Base-by-base conservation (phyloP, 2,888 invertebrate species). In the Marronus borbonicus region DNA sequence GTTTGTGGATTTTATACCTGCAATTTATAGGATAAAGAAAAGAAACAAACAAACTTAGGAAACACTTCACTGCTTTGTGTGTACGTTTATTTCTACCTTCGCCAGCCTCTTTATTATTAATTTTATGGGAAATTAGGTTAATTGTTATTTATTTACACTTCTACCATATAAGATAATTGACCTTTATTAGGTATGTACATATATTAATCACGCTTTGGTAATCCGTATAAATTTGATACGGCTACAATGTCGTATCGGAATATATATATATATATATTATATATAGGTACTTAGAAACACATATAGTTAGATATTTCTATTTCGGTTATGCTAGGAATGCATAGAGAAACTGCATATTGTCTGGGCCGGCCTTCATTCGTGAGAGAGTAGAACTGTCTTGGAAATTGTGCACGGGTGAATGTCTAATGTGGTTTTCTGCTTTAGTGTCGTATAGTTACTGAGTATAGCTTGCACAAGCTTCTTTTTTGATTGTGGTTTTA, bases 301-400 rank as follows among this genome's bases (percentile, higher is more conserved):
- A 24, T 24, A 62, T 62, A 58, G 55, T 20, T 44, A 20, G 55
- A 58, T 62, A 62, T 24, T 62, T 20, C 62, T 62, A 5, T 62
- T 49, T 66, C 12, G 17, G 66, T 49, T 44, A 31, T 31, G 20
- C 24, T 20, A 44, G 17, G 49, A 66, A 66, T 66, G 66, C 66
- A 66, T 44, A 44, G 49, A 66, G 66, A 66, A 66, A 66, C 66
- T 66, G 44, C 49, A 66, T 39, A 66, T 44, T 66, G 66, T 66
- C 44, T 50, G 24, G 49, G 24, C 20, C 20, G 66, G 49, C 66
- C 66, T 66, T 66, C 66, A 66, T 31, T 66, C n/a, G 66, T 4
- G 66, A 66, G 66, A 66, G 44, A 1, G 49, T 24, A 44, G 14
- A 44, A 66, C 31, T 66, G 49, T 66, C 49, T 24, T 44, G 44